Evolutionary conservation across 2,888 invertebrate genomes (phyloP).

Genomic region (Pristionchus mayeri): DNA sequence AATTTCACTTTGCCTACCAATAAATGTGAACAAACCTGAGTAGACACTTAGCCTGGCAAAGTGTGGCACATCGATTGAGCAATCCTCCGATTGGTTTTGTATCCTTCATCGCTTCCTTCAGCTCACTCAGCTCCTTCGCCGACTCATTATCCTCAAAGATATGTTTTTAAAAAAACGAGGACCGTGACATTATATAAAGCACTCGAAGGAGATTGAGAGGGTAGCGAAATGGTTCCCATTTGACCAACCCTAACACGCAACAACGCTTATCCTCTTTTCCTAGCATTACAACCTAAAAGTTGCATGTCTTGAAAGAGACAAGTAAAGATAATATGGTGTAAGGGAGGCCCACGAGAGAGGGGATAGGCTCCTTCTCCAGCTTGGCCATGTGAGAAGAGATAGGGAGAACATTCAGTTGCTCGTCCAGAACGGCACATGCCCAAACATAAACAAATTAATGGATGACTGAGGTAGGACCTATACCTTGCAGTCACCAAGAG

Average conservation of each 20-base stretch:
- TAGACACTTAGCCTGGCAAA: constrained; percentile 63
- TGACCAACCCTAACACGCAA: no score
- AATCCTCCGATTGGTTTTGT: constrained; percentile 92
- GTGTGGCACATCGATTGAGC: constrained; percentile 89
- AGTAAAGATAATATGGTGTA: no score
- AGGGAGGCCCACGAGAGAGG: not conserved
- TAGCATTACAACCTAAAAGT: no score
- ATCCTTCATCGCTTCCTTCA: constrained; percentile 89
- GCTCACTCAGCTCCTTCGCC: constrained; percentile 81
- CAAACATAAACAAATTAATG: not conserved
- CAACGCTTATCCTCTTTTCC: no score
- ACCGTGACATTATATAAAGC: no score
- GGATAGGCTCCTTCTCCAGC: constrained; percentile 83
- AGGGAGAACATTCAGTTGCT: constrained; percentile 91
- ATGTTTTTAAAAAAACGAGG: not conserved
- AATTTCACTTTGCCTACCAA: no score
- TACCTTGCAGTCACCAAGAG: constrained; percentile 85
- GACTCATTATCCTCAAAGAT: not conserved
- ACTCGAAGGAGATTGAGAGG: no score
- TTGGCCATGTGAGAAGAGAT: constrained; percentile 90
- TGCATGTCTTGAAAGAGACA: no score
- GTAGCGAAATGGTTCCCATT: no score
- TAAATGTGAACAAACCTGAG: constrained; percentile 47
- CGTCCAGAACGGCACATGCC: constrained; percentile 87
- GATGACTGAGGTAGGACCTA: no score